A percentile compares a stretch with the other conserved stretches of the same genome.
phyloP scores from a whole-genome alignment of 2,113 vertebrate genomes.

The Camelus bactrianus region DNA sequence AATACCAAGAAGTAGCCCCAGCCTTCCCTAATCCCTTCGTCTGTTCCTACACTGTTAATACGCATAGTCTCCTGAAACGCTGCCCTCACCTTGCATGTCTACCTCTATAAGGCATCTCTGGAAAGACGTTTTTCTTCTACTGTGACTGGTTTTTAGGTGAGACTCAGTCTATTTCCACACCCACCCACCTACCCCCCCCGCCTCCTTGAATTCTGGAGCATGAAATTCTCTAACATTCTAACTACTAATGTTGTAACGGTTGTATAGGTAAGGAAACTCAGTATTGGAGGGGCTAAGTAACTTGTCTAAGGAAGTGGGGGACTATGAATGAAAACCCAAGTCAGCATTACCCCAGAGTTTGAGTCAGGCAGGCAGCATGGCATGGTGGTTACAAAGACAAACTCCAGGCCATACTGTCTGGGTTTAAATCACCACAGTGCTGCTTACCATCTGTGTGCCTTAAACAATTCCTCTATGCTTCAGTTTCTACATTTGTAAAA shows the following conservation, averaged over 20 bases:
- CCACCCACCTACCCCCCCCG: no score
- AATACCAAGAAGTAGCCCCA: not conserved
- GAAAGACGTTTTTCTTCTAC: conserved; percentile 1
- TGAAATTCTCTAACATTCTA: not conserved
- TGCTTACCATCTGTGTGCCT: not conserved
- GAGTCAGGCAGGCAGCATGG: not conserved
- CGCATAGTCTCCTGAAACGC: not conserved
- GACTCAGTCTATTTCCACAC: not conserved
- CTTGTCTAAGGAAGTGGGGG: not conserved
- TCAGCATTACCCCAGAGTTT: not conserved
- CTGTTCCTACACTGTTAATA: not conserved
- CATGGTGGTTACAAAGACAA: not conserved
- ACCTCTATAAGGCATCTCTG: not conserved
- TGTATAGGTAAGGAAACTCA: not conserved
- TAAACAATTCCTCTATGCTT: not conserved
- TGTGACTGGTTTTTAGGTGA: not conserved
- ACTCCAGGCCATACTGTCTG: not conserved
- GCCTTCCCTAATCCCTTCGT: not conserved
- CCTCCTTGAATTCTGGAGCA: not conserved
- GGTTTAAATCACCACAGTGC: not conserved
- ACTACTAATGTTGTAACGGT: not conserved
- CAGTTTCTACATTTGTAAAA: not conserved
- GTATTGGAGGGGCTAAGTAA: not conserved
- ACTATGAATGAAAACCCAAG: not conserved
- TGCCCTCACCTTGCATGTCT: not conserved